Evolutionary conservation across 2,888 invertebrate genomes (phyloP).

Genomic region (Torymus texanus): DNA sequence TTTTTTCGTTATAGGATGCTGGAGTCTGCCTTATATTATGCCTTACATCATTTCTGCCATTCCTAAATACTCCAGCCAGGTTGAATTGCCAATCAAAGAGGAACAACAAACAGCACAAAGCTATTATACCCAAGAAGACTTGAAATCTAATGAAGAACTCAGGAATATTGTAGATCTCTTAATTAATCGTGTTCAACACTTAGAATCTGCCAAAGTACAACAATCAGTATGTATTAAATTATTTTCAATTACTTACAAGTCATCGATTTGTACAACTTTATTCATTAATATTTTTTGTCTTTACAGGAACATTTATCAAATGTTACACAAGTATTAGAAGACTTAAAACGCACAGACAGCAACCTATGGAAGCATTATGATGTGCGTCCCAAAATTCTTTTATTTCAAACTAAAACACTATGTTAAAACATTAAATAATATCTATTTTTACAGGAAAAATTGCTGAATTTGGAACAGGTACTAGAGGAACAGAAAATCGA

Average conservation of each 20-base stretch:
- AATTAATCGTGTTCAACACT: conserved; percentile 61
- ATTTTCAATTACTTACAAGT: background rate
- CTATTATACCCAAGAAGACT: conserved; percentile 1
- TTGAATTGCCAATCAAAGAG: conserved; percentile 26
- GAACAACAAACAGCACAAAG: conserved; percentile 39
- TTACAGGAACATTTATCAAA: conserved; percentile 63
- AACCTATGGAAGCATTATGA: conserved; percentile 61
- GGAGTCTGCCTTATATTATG: conserved; percentile 60
- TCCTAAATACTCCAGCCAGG: conserved; percentile 36
- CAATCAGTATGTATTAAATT: conserved; percentile 55
- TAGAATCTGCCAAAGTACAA: conserved; percentile 61
- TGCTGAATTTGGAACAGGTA: conserved; percentile 60
- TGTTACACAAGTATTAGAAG: conserved; percentile 60
- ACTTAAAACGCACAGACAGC: conserved; percentile 55
- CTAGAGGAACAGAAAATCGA: conserved; percentile 56
- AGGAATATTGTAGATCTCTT: conserved; percentile 61
- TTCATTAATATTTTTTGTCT: conserved; percentile 17
- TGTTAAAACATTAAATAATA: background rate
- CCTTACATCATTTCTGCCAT: conserved; percentile 57
- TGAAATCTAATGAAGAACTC: conserved; percentile 47
- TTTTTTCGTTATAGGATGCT: conserved; percentile 64
- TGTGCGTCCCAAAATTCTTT: conserved; percentile 56
- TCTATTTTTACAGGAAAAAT: conserved; percentile 61
- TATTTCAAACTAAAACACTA: background rate
- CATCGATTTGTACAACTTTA: background rate